Percentiles rank a stretch among this genome's conserved stretches.
Evolutionary conservation across 2,888 invertebrate genomes (phyloP).

Genomic region (Cylindroiulus punctatus): DNA sequence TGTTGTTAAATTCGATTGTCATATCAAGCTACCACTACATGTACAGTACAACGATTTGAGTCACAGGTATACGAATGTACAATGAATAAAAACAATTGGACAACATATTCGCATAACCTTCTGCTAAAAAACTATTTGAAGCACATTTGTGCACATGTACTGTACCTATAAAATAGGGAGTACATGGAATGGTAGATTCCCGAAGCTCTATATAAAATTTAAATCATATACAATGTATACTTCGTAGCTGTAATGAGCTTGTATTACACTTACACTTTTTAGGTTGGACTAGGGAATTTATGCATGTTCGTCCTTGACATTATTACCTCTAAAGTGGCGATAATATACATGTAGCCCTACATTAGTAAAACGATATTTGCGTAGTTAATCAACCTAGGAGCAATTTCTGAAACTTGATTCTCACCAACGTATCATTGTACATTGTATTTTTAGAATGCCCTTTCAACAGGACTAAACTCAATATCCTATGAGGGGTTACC

Average conservation of each 20-base stretch:
- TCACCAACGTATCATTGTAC: not conserved
- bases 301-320: conserved; percentile 3
- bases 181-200: not conserved
- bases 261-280: not conserved
- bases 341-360: not conserved
- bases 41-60: not conserved
- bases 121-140: not conserved
- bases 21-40: not conserved
- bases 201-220: not conserved
- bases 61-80: not conserved
- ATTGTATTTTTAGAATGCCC: no score
- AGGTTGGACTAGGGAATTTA: conserved; percentile 10
- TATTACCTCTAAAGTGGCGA: not conserved
- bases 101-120: not conserved
- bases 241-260: not conserved
- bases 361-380: not conserved
- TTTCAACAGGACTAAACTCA: no score
- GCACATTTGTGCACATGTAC: no score
- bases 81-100: not conserved
- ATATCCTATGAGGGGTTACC: no score
- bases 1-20: not conserved
- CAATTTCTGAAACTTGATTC: conserved; percentile 1
- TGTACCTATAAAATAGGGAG: not conserved
- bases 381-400: not conserved
- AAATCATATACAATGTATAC: no score